A percentile compares a stretch with the other conserved stretches of the same genome.
These are phyloP conservation scores for Melopsittacus undulatus DNA, from an alignment of 2,797 vertebrate species.

Conservation along the genomic window DNA sequence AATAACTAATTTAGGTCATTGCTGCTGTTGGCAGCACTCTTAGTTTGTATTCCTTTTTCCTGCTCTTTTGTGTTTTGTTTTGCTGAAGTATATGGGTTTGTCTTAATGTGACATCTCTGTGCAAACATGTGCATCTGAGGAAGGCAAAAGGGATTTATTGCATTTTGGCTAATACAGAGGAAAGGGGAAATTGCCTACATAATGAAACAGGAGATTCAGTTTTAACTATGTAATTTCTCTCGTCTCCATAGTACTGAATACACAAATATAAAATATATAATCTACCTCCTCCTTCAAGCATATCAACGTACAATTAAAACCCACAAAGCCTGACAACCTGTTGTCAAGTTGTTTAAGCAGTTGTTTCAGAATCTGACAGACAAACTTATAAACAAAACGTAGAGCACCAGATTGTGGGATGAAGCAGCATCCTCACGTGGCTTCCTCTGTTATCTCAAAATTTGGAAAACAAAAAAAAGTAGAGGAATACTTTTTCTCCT, in stretches of 20 bases:
- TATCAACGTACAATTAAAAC: slow-evolving; percentile 48
- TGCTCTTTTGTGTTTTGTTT: background rate
- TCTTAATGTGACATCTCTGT: slow-evolving; percentile 9
- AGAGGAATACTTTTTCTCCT: slow-evolving; percentile 71
- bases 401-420: slow-evolving; percentile 56
- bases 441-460: slow-evolving; percentile 48
- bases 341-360: slow-evolving; percentile 62
- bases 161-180: slow-evolving; percentile 45
- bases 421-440: slow-evolving; percentile 52
- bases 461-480: slow-evolving; percentile 73
- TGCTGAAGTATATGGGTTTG: background rate
- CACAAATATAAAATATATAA: slow-evolving; percentile 52
- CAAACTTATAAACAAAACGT: slow-evolving; percentile 61
- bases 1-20: background rate
- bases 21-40: background rate
- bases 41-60: background rate
- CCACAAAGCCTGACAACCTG: slow-evolving; percentile 55
- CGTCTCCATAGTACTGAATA: slow-evolving; percentile 23
- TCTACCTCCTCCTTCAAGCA: slow-evolving; percentile 48
- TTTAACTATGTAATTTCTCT: slow-evolving; percentile 43
- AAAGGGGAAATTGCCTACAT: slow-evolving; percentile 61
- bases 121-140: slow-evolving; percentile 43
- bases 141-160: slow-evolving; percentile 63
- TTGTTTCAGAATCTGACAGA: slow-evolving; percentile 60
- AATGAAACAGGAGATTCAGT: slow-evolving; percentile 40